A percentile compares a stretch with the other conserved stretches of the same genome.
Conservation (phyloP, 2,113 vertebrate genomes). For the Oxyruncus cristatus region DNA sequence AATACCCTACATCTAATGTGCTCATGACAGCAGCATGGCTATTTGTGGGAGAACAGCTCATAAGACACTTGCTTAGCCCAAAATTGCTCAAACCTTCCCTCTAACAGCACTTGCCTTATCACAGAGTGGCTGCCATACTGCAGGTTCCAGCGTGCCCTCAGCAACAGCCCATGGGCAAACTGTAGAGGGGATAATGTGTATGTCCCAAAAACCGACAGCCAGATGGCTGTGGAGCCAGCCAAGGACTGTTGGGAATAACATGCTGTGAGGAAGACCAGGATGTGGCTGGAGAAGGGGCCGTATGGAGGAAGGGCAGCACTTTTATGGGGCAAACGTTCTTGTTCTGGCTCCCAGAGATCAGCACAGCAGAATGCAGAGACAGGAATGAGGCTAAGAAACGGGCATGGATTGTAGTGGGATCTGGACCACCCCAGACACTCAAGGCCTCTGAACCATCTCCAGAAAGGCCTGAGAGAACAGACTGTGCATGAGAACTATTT, state of each 20-base stretch:
- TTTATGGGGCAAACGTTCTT: background rate
- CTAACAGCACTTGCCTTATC: rapidly evolving
- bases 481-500: background rate
- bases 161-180: rapidly evolving
- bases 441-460: background rate
- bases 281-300: background rate
- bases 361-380: background rate
- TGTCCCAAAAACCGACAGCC: rapidly evolving
- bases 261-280: background rate
- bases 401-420: background rate
- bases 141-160: too few relatives aligned
- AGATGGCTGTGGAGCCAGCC: background rate
- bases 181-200: background rate
- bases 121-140: too few relatives aligned
- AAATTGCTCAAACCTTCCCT: background rate
- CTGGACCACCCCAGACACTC: background rate
- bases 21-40: background rate
- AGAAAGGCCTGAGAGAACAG: background rate
- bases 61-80: background rate
- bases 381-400: too few relatives aligned
- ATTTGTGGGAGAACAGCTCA: background rate
- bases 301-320: background rate
- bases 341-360: background rate
- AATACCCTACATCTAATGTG: background rate
- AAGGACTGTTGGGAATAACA: background rate